A percentile compares a stretch with the other conserved stretches of the same genome.
Conservation (phyloP, 2,113 vertebrate species). For the Epinephelus moara region DNA sequence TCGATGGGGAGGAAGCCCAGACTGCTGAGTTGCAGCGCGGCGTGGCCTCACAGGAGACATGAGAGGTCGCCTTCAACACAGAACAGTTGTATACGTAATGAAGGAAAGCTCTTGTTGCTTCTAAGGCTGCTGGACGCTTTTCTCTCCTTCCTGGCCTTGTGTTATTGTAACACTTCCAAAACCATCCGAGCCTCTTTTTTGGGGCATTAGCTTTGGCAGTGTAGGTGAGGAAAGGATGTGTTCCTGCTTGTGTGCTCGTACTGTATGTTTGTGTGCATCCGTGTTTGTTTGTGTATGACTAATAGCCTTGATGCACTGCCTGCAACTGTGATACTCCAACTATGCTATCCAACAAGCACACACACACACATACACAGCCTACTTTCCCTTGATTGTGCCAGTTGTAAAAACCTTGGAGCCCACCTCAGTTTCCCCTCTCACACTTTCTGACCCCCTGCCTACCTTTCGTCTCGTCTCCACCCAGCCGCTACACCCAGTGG, state of each 20-base stretch:
- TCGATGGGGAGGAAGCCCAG: slow-evolving; percentile 78
- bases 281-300: slow-evolving; percentile 60
- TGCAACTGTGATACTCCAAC: slow-evolving; percentile 50
- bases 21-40: slow-evolving; percentile 70
- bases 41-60: slow-evolving; percentile 70
- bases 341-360: slow-evolving; percentile 22
- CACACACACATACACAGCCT: slow-evolving; percentile 12
- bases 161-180: slow-evolving; percentile 80
- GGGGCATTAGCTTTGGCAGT: slow-evolving; percentile 74
- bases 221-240: slow-evolving; percentile 54
- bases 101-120: slow-evolving; percentile 78
- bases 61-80: slow-evolving; percentile 74
- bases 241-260: slow-evolving; percentile 44
- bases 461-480: slow-evolving; percentile 61
- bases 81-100: slow-evolving; percentile 80
- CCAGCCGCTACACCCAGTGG: slow-evolving; percentile 59
- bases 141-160: slow-evolving; percentile 73
- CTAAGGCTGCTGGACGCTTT: slow-evolving; percentile 59
- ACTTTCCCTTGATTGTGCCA: slow-evolving; percentile 56
- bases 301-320: slow-evolving; percentile 62
- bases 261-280: slow-evolving; percentile 51
- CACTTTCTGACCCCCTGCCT: slow-evolving; percentile 60
- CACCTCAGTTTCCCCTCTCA: slow-evolving; percentile 45
- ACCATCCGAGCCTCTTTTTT: slow-evolving; percentile 63
- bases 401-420: slow-evolving; percentile 61